Conservation (phyloP, 2,797 vertebrate genomes). For the Sebastes melanostomus region DNA sequence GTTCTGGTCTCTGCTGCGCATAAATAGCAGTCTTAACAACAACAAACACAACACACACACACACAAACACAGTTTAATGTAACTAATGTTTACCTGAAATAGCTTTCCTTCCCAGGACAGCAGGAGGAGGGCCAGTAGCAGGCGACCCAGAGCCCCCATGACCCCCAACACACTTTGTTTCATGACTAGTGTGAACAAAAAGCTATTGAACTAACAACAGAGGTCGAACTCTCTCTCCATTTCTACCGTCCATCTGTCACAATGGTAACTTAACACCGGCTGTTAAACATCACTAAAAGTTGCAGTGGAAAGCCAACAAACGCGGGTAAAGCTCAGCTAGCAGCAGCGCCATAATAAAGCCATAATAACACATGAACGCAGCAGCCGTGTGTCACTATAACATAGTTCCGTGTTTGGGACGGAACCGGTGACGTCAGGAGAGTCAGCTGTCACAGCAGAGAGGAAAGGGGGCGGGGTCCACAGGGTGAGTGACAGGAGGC, state of each 20-base stretch:
- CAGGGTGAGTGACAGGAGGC: slow-evolving; percentile 28
- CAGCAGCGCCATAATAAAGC: slow-evolving; percentile 15
- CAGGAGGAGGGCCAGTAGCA: slow-evolving; percentile 64
- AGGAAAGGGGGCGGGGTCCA: neutral
- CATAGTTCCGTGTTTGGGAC: slow-evolving; percentile 83
- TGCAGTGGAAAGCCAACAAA: neutral
- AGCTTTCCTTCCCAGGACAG: slow-evolving; percentile 55
- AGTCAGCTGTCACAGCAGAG: slow-evolving; percentile 14
- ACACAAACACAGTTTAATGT: neutral
- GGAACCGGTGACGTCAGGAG: slow-evolving; percentile 66
- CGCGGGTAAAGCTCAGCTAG: no score
- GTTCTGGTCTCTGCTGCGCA: slow-evolving; percentile 21
- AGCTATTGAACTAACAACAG: slow-evolving; percentile 54
- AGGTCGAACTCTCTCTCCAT: slow-evolving; percentile 61
- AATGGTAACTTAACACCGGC: neutral
- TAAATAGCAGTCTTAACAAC: slow-evolving; percentile 37
- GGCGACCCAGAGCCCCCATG: slow-evolving; percentile 46
- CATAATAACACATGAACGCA: slow-evolving; percentile 26
- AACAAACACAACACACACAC: neutral
- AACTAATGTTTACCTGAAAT: slow-evolving; percentile 67
- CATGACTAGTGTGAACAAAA: slow-evolving; percentile 37
- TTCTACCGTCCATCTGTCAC: slow-evolving; percentile 49
- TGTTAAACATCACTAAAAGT: neutral
- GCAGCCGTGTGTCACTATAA: slow-evolving; percentile 17
- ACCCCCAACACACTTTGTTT: slow-evolving; percentile 37